Evolutionary conservation across 2,888 invertebrate species (phyloP), one percentile per base, ranked within the genome.

Genomic region (Tetragonisca angustula): DNA sequence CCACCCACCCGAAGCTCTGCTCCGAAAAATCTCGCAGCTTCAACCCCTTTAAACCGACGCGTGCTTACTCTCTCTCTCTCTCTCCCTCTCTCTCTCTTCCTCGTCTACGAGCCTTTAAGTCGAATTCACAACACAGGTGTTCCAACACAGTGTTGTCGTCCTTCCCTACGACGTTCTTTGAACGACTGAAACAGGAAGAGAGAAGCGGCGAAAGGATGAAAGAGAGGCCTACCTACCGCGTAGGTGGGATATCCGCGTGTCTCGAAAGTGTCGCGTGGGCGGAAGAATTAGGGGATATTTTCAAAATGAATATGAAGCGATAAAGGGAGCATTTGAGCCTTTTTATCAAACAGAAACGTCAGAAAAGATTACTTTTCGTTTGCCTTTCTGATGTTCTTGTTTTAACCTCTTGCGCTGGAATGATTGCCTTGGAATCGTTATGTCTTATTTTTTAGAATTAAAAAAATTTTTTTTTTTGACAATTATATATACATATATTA

Each of bases 21-120:
- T 64, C 84, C 85, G 75, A 78, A 82, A 79, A 84, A 77, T 84
- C 82, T 79, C 76, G 76, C 67, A 4, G 70, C 50, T 73, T 74
- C 62, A 64, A 84, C 69, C 77, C 76, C 75, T 74, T 82, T 76
- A 65, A 64, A 65, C 32, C 77, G 68, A 9, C 64, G 21, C 52
- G 19, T 21, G 24, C 76, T 15, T 24, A 9, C 9, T 36, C 36
- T 43, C 43, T 36, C 36, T 36, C 36, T 36, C 9, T 36, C 36
- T 36, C 36, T 36, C 32, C 9, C 9, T 43, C 36, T 0, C 36
- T 36, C 36, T 36, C 36, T 36, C 36, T 36, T 50, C 19, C 43
- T 27, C 64, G 19, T 52, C 11, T 52, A 15, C 9, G 15, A 13
- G n/a, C 52, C 62, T 61, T 69, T 62, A 77, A 77, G 50, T 50